Conservation (phyloP, 1,140 invertebrate genomes). For the Octopus sinensis region DNA sequence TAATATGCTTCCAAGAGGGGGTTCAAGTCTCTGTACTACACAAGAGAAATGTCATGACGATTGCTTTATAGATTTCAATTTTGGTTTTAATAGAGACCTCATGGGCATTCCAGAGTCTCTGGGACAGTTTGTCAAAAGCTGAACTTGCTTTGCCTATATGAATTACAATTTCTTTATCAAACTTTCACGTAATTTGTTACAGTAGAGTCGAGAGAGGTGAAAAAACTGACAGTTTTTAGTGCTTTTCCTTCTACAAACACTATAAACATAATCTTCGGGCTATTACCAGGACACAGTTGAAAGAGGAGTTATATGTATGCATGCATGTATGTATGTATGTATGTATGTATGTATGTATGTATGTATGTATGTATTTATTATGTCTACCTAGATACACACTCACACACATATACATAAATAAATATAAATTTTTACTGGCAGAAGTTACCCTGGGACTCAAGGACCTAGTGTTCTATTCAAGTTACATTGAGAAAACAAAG, state of each 20-base stretch:
- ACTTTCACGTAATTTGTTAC: background rate
- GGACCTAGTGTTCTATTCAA: too few species aligned
- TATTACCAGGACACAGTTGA: background rate
- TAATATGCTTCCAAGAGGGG: background rate
- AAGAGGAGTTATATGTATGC: background rate
- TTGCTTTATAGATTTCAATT: background rate
- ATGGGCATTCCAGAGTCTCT: background rate
- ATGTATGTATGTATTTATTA: background rate
- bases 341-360: background rate
- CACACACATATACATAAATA: too few species aligned
- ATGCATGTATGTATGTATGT: background rate
- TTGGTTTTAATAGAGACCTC: background rate
- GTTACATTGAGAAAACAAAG: too few species aligned
- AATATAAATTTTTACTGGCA: too few species aligned
- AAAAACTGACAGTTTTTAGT: background rate
- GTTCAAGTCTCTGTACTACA: background rate
- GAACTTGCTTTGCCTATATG: background rate
- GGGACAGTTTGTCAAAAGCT: background rate
- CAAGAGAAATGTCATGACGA: background rate
- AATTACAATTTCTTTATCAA: background rate
- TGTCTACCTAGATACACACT: too few species aligned
- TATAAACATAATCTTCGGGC: background rate
- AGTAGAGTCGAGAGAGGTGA: background rate
- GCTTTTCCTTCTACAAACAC: background rate
- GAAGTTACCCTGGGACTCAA: too few species aligned